Evolutionary conservation across 2,888 invertebrate genomes (phyloP).

Genomic region (Phytoseiulus persimilis): DNA sequence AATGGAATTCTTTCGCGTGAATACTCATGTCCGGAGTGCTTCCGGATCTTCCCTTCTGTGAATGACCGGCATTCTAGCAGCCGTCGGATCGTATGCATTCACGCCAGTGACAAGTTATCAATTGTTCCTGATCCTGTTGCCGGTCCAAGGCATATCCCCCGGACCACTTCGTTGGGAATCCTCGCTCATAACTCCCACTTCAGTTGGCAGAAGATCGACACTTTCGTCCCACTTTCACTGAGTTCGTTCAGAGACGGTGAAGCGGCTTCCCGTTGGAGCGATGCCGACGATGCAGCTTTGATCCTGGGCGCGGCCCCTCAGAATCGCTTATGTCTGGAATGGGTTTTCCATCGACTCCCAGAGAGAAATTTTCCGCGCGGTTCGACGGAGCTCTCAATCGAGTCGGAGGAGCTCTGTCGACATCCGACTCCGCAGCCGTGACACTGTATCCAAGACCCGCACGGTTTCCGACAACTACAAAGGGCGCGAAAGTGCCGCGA

Average conservation of each 20-base stretch:
- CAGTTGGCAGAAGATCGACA: not conserved
- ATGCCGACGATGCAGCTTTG: too few relatives aligned
- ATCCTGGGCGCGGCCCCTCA: too few relatives aligned
- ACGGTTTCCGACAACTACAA: not conserved
- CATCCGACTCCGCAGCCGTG: not conserved
- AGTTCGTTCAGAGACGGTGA: not conserved
- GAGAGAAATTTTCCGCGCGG: too few relatives aligned
- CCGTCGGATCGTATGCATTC: not conserved
- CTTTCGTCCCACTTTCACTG: conserved; percentile 5
- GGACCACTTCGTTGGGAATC: not conserved
- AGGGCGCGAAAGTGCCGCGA: not conserved
- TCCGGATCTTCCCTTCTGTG: not conserved
- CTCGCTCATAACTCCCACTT: not conserved
- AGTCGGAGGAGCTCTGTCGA: not conserved
- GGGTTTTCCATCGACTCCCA: too few relatives aligned
- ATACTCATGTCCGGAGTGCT: not conserved
- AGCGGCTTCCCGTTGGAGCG: not conserved
- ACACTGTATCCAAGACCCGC: not conserved
- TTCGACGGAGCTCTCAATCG: too few relatives aligned
- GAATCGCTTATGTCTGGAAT: too few relatives aligned
- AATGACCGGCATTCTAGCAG: not conserved
- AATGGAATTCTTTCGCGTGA: not conserved
- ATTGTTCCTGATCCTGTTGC: not conserved
- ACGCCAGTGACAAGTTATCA: not conserved
- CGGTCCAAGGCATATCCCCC: not conserved